Evolutionary conservation across 2,113 vertebrate species (phyloP), one percentile per base, ranked within the genome.

Genomic region (Bufo gargarizans): DNA sequence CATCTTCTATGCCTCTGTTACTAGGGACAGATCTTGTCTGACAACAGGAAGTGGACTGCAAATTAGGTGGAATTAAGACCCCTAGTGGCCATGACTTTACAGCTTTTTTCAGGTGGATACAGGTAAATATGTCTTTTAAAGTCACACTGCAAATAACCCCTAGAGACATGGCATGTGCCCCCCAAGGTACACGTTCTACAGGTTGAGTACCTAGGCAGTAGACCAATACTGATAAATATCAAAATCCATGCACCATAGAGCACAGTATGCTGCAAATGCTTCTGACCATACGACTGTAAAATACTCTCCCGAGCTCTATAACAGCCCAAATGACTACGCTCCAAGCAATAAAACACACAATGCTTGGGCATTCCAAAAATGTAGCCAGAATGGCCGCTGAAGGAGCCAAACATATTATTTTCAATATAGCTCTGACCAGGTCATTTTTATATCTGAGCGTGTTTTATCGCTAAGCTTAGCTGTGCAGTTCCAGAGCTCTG

Each of bases 351-450:
- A 87, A 87, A 87, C 77, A 87, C 77, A 80, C 63, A 80, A 87
- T 80, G 33, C 61, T 80, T 87, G 85, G 85, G 77, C 63, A 87
- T 80, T 87, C 59, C 47, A 79, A 87, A 78, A 80, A 80, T 58
- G 77, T 87, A 87, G 85, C 85, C 85, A 87, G 77, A 79, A 56
- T 79, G 63, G 85, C 77, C 85, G 77, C 77, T 69, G 61, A 50
- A 87, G 85, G 85, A 87, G 85, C 85, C 85, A 87, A 87, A 87
- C 85, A 87, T 87, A 87, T 87, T 87, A 87, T 87, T 87, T 87
- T 87, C 77, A 87, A 87, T 87, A 87, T 87, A 87, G 85, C 85
- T 87, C 77, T 87, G 85, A 87, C 85, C 85, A 87, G 85, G 85
- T 87, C 85, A 87, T 80, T 87, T 80, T 87, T 87, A 80, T 87